These are phyloP conservation scores for Fragum sueziense DNA, from an alignment of 2,888 invertebrate species.

Conservation along the genomic window DNA sequence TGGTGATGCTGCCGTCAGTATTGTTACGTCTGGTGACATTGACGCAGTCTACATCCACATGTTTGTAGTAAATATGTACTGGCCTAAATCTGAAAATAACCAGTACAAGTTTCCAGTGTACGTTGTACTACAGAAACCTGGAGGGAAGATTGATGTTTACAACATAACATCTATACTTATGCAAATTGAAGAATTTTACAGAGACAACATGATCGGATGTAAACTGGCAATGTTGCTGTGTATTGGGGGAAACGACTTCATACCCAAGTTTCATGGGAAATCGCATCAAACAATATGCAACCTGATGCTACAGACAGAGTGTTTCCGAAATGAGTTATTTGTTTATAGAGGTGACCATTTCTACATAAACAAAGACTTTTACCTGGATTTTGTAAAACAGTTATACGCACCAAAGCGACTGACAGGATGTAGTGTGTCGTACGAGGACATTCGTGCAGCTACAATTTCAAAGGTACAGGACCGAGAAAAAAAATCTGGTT, in stretches of 20 bases:
- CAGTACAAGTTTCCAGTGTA: constrained; percentile 2
- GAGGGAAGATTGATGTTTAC: constrained; percentile 13
- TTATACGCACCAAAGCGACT: neutral
- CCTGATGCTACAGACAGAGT: neutral
- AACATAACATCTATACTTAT: constrained; percentile 14
- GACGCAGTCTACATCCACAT: constrained; percentile 19
- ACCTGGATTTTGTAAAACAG: neutral
- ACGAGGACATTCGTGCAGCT: neutral
- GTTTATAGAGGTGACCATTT: neutral
- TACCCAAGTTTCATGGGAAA: constrained; percentile 9
- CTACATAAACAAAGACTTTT: neutral
- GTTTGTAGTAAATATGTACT: neutral
- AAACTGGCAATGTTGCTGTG: constrained; percentile 19
- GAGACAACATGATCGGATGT: neutral
- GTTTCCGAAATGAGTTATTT: neutral
- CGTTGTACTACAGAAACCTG: constrained; percentile 13
- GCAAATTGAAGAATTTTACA: neutral
- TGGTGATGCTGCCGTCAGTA: constrained; percentile 4
- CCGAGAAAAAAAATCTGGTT: neutral
- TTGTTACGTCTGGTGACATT: constrained; percentile 26
- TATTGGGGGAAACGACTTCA: constrained; percentile 22
- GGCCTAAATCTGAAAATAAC: neutral
- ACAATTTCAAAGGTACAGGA: neutral
- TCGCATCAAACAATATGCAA: neutral
- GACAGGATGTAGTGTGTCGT: neutral